These are phyloP conservation scores for Passerina amoena DNA, from an alignment of 2,113 vertebrate genomes.

Conservation along the genomic window DNA sequence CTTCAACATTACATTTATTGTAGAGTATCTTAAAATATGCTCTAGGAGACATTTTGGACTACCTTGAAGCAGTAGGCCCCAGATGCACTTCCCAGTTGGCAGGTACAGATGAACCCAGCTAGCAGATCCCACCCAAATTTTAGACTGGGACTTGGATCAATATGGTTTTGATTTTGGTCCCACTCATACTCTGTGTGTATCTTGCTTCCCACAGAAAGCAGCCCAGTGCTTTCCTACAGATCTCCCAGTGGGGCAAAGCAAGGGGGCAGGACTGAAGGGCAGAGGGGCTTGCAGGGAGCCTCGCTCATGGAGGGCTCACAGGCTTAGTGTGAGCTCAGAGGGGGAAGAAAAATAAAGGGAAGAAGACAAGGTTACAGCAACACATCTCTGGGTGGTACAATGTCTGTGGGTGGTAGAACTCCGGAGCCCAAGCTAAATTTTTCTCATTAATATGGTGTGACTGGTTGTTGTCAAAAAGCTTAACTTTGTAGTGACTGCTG, in stretches of 20 bases:
- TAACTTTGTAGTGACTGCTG: neutral
- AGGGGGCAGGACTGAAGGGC: neutral
- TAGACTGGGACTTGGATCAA: neutral
- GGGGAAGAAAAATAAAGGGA: neutral
- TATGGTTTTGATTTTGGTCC: rapidly evolving
- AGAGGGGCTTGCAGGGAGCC: rapidly evolving
- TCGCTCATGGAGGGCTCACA: rapidly evolving
- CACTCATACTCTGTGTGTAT: neutral
- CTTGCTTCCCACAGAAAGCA: neutral
- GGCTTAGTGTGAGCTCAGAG: neutral
- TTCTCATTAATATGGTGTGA: neutral
- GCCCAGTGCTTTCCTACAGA: neutral
- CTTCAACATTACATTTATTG: neutral
- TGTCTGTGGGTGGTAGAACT: slow-evolving; percentile 20
- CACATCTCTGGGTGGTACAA: neutral
- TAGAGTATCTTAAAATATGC: neutral
- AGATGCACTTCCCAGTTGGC: neutral
- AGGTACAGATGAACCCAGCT: neutral
- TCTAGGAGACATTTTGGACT: neutral
- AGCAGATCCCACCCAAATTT: neutral
- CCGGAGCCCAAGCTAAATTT: neutral
- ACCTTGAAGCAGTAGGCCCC: neutral
- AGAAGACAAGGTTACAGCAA: neutral
- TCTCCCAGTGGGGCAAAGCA: neutral
- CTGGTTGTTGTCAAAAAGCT: slow-evolving; percentile 17